Conservation (phyloP, 2,797 vertebrate species). For the Bufotes viridis region DNA sequence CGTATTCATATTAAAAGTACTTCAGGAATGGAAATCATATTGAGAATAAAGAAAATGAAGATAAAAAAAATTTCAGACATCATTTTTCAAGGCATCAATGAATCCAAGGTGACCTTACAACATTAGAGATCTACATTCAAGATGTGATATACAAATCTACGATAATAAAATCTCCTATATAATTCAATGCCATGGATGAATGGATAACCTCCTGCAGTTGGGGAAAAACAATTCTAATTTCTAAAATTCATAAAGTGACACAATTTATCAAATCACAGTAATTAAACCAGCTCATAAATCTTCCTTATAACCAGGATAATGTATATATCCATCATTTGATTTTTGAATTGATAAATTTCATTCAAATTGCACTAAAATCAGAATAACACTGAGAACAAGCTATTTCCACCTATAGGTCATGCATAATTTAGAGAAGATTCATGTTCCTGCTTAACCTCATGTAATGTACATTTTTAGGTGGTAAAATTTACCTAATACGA, state of each 20-base stretch:
- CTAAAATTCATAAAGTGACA: not conserved
- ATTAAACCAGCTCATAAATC: conserved; percentile 2
- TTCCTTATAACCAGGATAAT: not conserved
- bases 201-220: not conserved
- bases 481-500: too few relatives aligned
- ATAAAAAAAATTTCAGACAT: not conserved
- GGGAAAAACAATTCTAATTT: not conserved
- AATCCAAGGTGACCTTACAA: conserved; percentile 2
- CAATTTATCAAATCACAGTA: conserved; percentile 5
- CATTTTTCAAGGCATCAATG: not conserved
- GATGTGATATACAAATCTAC: not conserved
- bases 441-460: too few relatives aligned
- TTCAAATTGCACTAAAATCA: not conserved
- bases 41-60: not conserved
- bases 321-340: not conserved
- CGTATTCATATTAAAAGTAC: not conserved
- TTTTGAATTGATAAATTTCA: not conserved
- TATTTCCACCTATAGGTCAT: too few relatives aligned
- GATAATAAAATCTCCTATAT: not conserved
- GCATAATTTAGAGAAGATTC: too few relatives aligned
- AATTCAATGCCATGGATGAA: conserved; percentile 8
- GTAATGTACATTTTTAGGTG: too few relatives aligned
- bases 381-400: not conserved
- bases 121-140: not conserved
- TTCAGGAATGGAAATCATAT: not conserved